Evolutionary conservation across 2,797 vertebrate species (phyloP), one percentile per base, ranked within the genome.

Genomic region (Mycteria americana): DNA sequence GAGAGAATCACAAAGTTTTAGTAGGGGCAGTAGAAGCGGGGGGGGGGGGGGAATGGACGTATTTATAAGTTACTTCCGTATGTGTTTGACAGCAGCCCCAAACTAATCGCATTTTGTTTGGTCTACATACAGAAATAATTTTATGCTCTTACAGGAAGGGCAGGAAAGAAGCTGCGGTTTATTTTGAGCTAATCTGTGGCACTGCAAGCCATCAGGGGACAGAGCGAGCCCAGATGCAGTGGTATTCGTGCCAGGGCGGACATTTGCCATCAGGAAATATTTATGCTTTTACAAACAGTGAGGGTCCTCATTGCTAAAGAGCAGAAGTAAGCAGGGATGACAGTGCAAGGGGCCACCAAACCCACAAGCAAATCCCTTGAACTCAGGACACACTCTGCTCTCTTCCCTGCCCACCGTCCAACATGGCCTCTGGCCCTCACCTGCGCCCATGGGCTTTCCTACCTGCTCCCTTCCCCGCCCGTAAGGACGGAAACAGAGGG

Each of bases 401-500:
- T 7, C 24, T 41, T 53, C 46, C 14, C 23, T 35, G 28, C 18
- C 17, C 39, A 27, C 17, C 31, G 25, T 9, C 35, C 43, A 43
- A 39, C 7, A 22, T 30, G 37, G 46, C 28, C 33, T 35, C 43
- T 4, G 0, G 8, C 48, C 37, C 37, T 78, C 27, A 22, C 39
- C 43, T 30, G 3, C 12, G 45, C 22, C n/a, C 48, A 13, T 3
- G 17, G 19, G 25, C 39, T 19, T 64, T 65, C 18, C 50, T 16
- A 41, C 69, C n/a, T 41, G 11, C 43, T 63, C 25, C n/a, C 41
- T 56, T 50, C 12, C 31, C 22, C 5, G 0, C 11, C 54, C 6
- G 0, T 27, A 31, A 70, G 22, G 25, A 11, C 0, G 0, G 39
- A 54, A 65, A 1, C 16, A 43, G 37, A 53, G 18, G 16, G 18